A percentile compares a stretch with the other conserved stretches of the same genome.
phyloP scores from a whole-genome alignment of 2,888 invertebrate species.

The Drosophila leonis region DNA sequence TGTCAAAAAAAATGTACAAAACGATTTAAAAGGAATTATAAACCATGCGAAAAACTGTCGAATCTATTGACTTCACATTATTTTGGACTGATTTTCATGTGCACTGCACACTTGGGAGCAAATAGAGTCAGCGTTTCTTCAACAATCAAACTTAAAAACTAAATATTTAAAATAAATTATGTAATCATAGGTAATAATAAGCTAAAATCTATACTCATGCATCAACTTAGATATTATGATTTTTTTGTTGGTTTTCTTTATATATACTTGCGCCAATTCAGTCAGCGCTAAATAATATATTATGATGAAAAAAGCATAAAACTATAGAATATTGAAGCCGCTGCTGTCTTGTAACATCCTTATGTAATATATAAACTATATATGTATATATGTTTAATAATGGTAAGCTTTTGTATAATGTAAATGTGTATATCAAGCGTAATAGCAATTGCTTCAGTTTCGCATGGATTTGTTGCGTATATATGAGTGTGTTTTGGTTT shows the following conservation, averaged over 20 bases:
- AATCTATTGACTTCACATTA: constrained; percentile 28
- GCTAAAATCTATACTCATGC: constrained; percentile 53
- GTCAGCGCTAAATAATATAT: constrained; percentile 37
- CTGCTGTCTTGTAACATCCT: constrained; percentile 40
- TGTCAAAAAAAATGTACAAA: constrained; percentile 49
- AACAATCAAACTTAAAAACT: constrained; percentile 25
- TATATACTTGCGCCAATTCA: constrained; percentile 56
- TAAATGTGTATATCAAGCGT: constrained; percentile 72
- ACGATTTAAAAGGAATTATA: constrained; percentile 54
- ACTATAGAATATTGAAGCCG: constrained; percentile 15
- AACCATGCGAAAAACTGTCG: constrained; percentile 32
- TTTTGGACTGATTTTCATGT: constrained; percentile 13
- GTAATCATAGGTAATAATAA: constrained; percentile 40
- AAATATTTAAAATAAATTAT: constrained; percentile 51
- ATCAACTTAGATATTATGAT: constrained; percentile 45
- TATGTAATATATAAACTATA: constrained; percentile 8
- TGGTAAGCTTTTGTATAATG: constrained; percentile 32
- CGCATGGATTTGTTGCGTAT: constrained; percentile 56
- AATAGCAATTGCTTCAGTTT: constrained; percentile 77
- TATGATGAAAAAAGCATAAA: constrained; percentile 5
- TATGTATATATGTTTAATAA: constrained; percentile 28
- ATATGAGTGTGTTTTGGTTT: constrained; percentile 72
- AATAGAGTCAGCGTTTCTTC: constrained; percentile 32
- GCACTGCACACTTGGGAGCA: constrained; percentile 54
- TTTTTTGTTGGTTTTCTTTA: constrained; percentile 20